A percentile compares a stretch with the other conserved stretches of the same genome.
Conservation (phyloP, 1,140 invertebrate species). For the Formica exsecta region DNA sequence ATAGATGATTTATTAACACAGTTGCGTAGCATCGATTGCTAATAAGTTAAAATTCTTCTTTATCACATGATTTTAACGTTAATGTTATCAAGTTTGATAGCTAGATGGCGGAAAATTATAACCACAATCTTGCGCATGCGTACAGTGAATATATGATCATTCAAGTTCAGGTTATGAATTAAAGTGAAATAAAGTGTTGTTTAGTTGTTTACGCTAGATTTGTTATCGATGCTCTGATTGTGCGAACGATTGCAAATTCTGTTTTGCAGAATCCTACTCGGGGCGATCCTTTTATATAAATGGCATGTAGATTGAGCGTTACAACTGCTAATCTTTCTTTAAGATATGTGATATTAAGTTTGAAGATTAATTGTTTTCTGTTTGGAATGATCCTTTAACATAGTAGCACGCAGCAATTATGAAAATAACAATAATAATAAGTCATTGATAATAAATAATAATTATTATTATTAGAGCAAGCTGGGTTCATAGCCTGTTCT, state of each 20-base stretch:
- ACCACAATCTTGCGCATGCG: no score
- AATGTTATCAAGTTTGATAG: no score
- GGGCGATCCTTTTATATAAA: not conserved
- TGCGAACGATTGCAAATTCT: constrained; percentile 4
- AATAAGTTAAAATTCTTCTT: no score
- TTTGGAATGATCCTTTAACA: constrained; percentile 23
- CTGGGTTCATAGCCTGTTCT: not conserved
- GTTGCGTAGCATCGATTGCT: no score
- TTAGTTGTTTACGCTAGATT: constrained; percentile 4
- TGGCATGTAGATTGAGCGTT: constrained; percentile 44
- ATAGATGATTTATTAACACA: no score
- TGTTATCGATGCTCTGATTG: not conserved
- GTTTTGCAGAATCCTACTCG: not conserved
- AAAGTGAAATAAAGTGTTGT: not conserved
- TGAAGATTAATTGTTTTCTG: constrained; percentile 4
- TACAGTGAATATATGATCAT: no score
- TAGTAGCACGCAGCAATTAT: not conserved
- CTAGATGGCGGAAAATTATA: no score
- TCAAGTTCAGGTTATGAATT: constrained; percentile 30
- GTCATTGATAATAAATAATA: not conserved
- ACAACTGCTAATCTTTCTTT: constrained; percentile 27
- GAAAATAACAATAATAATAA: no score
- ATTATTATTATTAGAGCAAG: not conserved
- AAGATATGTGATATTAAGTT: not conserved
- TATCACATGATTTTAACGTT: no score